Percentiles rank a stretch among this genome's conserved stretches.
Evolutionary conservation across 2,888 invertebrate species (phyloP).

Genomic region (Calameuta filiformis): DNA sequence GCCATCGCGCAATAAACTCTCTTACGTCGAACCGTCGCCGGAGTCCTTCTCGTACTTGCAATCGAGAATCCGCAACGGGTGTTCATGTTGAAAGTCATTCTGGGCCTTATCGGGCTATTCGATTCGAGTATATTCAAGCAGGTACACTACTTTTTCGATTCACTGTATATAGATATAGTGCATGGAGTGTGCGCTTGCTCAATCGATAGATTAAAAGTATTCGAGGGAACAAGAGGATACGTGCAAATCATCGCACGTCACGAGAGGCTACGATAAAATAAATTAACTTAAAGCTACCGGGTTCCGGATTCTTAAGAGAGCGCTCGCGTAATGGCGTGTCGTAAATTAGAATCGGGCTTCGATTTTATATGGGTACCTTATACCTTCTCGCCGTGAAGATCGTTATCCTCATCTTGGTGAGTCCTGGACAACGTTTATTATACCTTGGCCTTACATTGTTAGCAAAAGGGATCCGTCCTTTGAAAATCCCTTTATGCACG

Average conservation of each 20-base stretch:
- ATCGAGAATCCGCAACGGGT: conserved; percentile 4
- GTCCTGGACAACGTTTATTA: conserved; percentile 1
- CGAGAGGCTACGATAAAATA: conserved; percentile 55
- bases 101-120: not conserved
- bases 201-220: conserved; percentile 18
- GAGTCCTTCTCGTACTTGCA: not conserved
- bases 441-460: not conserved
- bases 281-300: conserved; percentile 61
- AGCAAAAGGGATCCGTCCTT: not conserved
- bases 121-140: not conserved
- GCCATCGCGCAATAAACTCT: conserved; percentile 37
- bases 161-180: not conserved
- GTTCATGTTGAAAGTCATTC: not conserved
- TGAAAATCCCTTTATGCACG: not conserved
- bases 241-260: conserved; percentile 43
- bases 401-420: not conserved
- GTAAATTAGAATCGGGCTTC: conserved; percentile 45
- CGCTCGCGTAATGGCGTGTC: conserved; percentile 51
- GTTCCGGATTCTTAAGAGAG: conserved; percentile 44
- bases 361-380: conserved; percentile 8
- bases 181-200: not conserved
- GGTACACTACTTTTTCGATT: not conserved
- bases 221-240: conserved; percentile 29
- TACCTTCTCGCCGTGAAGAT: conserved; percentile 11
- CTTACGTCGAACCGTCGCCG: conserved; percentile 12